Evolutionary conservation across 2,113 vertebrate species (phyloP).

Genomic region (Paraplagusia blochii): DNA sequence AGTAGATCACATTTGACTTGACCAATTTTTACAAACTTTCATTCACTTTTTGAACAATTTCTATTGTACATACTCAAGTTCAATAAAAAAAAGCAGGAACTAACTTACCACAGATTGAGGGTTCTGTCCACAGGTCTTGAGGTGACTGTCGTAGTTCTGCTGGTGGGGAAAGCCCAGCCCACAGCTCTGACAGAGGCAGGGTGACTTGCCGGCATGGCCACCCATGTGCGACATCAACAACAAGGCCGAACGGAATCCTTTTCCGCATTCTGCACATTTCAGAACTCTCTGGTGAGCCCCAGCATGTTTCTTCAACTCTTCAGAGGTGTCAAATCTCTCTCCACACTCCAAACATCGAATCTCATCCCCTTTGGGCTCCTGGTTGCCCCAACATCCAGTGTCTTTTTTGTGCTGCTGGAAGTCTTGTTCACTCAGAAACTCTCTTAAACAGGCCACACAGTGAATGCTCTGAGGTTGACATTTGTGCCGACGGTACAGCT

Average conservation of each 20-base stretch:
- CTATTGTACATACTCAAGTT: too few relatives aligned
- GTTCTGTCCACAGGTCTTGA: constrained; percentile 68
- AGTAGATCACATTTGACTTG: too few relatives aligned
- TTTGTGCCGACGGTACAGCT: constrained; percentile 69
- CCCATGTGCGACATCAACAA: constrained; percentile 88
- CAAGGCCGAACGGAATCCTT: constrained; percentile 85
- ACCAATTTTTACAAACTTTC: too few relatives aligned
- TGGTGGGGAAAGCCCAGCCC: constrained; percentile 85
- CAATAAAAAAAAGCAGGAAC: too few relatives aligned
- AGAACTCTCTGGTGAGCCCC: constrained; percentile 88
- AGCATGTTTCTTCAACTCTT: constrained; percentile 84
- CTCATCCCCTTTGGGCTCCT: constrained; percentile 57
- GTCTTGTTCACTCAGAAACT: constrained; percentile 67
- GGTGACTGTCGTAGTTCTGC: constrained; percentile 74
- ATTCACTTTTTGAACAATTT: too few relatives aligned
- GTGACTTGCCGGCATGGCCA: constrained; percentile 82
- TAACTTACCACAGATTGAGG: constrained; percentile 52
- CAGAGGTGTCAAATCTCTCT: constrained; percentile 77
- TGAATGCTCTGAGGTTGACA: constrained; percentile 71
- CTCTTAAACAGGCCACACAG: constrained; percentile 74
- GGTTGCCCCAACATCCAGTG: constrained; percentile 78
- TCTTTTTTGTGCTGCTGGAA: constrained; percentile 77
- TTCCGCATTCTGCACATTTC: constrained; percentile 83
- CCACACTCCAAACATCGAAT: constrained; percentile 85
- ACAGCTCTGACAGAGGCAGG: constrained; percentile 85